Evolutionary conservation across 2,113 vertebrate species (phyloP).

Genomic region (Peromyscus californicus): DNA sequence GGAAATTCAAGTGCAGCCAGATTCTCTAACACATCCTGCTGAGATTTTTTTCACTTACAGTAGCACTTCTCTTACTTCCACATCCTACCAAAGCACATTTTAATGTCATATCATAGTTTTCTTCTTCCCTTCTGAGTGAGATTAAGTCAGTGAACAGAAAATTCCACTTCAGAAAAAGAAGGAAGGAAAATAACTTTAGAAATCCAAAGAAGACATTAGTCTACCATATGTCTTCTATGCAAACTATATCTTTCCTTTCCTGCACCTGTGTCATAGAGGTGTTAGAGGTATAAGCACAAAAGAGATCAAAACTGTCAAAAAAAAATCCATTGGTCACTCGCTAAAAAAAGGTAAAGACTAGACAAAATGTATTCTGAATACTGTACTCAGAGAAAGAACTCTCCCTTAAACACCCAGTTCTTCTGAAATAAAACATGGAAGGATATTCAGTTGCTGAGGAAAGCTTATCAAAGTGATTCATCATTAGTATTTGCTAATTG

Average conservation of each 20-base stretch:
- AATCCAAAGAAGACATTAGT: background rate
- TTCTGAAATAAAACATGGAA: background rate
- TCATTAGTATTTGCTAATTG: background rate
- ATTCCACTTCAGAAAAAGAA: constrained; percentile 12
- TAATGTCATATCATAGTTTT: constrained; percentile 62
- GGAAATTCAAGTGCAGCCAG: constrained; percentile 22
- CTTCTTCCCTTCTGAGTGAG: background rate
- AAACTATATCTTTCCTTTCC: background rate
- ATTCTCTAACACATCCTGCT: constrained; percentile 56
- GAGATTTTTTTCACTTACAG: constrained; percentile 51
- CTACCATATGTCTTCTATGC: background rate
- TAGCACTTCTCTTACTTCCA: constrained; percentile 5
- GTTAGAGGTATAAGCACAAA: background rate
- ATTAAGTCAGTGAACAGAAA: constrained; percentile 14
- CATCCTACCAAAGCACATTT: constrained; percentile 47
- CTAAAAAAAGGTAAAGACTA: background rate
- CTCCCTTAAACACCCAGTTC: background rate
- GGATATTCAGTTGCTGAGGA: background rate
- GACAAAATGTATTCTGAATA: background rate
- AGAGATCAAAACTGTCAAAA: background rate
- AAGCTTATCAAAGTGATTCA: background rate
- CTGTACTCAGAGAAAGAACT: background rate
- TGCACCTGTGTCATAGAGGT: background rate
- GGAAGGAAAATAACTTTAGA: background rate
- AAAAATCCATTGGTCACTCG: background rate